These are phyloP conservation scores for Dolomedes plantarius DNA, from an alignment of 2,888 invertebrate genomes.

Conservation along the genomic window DNA sequence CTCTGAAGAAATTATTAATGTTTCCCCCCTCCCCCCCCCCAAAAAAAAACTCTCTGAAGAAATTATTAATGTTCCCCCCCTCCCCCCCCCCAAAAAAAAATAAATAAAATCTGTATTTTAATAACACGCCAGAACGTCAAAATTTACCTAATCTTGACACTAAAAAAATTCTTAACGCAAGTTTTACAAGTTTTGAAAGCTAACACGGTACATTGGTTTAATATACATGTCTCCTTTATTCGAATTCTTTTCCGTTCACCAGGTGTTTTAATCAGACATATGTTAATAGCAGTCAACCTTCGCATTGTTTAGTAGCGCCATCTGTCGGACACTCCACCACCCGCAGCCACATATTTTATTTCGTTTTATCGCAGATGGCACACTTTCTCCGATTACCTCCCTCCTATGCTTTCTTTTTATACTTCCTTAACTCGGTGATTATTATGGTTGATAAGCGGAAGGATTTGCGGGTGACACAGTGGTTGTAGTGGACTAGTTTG, in stretches of 20 bases:
- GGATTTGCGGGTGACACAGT: constrained; percentile 6
- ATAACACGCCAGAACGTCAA: too few relatives aligned
- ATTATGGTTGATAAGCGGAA: constrained; percentile 16
- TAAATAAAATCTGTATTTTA: too few relatives aligned
- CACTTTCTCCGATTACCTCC: constrained; percentile 9
- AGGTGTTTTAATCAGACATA: neutral
- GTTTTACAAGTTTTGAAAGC: too few relatives aligned
- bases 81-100: too few relatives aligned
- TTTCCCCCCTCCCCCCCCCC: too few relatives aligned
- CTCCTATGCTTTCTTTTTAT: neutral
- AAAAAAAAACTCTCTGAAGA: too few relatives aligned
- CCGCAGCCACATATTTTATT: constrained; percentile 4
- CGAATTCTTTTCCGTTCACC: neutral
- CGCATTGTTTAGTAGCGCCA: neutral
- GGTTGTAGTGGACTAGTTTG: constrained; percentile 1
- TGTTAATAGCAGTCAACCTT: neutral
- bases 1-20: too few relatives aligned
- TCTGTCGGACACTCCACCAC: neutral
- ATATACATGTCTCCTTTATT: neutral
- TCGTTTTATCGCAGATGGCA: neutral
- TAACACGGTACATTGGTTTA: neutral
- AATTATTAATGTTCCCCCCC: too few relatives aligned
- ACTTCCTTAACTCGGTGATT: neutral
- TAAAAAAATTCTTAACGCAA: too few relatives aligned
- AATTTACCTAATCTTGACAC: too few relatives aligned